Evolutionary conservation across 2,797 vertebrate species (phyloP).

Genomic region (Galaxias olidus): DNA sequence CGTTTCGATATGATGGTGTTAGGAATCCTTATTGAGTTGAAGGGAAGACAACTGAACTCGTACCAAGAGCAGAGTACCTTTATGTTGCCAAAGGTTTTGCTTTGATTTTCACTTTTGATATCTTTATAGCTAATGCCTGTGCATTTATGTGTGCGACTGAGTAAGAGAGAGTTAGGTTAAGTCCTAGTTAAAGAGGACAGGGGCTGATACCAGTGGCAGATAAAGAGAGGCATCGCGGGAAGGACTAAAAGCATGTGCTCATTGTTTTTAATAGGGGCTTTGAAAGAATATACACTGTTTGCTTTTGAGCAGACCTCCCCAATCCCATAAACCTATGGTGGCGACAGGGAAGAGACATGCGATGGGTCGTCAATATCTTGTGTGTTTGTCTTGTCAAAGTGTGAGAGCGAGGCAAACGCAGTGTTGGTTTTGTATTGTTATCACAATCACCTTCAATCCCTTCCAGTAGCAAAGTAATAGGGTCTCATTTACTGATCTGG

Average conservation of each 20-base stretch:
- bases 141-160: no score
- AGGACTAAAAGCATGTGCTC: conserved; percentile 63
- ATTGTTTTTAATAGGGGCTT: conserved; percentile 67
- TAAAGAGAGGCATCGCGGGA: conserved; percentile 54
- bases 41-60: no score
- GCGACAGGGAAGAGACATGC: conserved; percentile 38
- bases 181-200: conserved; percentile 8
- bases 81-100: no score
- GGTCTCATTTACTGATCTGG: no score
- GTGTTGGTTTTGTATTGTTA: background rate
- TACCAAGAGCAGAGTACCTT: no score
- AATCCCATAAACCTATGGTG: conserved; percentile 60
- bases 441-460: background rate
- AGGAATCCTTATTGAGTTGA: no score
- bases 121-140: no score
- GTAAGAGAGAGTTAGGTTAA: background rate
- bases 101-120: no score
- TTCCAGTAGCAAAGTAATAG: no score
- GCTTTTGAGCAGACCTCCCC: conserved; percentile 57
- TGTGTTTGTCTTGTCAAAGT: background rate
- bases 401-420: background rate
- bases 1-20: no score
- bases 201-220: conserved; percentile 62
- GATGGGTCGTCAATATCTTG: conserved; percentile 23
- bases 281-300: conserved; percentile 69